Evolutionary conservation across 2,113 vertebrate genomes (phyloP).

Genomic region (Pogonocichla stellata): DNA sequence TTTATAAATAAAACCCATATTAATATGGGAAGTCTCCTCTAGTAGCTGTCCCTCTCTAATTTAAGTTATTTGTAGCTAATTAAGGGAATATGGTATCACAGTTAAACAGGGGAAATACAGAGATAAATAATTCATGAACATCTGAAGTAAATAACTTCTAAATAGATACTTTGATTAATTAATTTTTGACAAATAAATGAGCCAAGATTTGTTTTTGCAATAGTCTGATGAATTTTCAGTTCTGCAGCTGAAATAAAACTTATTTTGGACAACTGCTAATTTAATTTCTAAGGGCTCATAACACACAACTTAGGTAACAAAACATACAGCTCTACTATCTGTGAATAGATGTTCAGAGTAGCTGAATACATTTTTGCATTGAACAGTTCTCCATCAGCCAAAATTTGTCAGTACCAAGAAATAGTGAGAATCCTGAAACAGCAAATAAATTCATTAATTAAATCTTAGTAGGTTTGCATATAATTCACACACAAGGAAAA

Average conservation of each 20-base stretch:
- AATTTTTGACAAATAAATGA: slow-evolving; percentile 25
- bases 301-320: not conserved
- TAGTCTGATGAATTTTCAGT: not conserved
- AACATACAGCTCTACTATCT: not conserved
- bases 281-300: not conserved
- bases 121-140: slow-evolving; percentile 45
- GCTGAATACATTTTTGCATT: not conserved
- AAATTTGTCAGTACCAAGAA: not conserved
- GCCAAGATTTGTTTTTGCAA: slow-evolving; percentile 1
- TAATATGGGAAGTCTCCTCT: not conserved
- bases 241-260: not conserved
- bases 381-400: not conserved
- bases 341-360: not conserved
- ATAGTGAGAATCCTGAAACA: not conserved
- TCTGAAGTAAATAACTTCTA: slow-evolving; percentile 31
- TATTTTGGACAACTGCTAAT: not conserved
- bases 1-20: not conserved
- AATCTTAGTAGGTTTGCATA: not conserved
- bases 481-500: not conserved
- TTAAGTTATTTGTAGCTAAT: slow-evolving; percentile 34
- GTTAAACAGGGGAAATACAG: not conserved
- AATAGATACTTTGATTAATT: slow-evolving; percentile 5
- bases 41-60: not conserved
- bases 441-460: not conserved
- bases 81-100: not conserved